Base-by-base conservation (phyloP, 2,113 vertebrate species). In the Murina feae region DNA sequence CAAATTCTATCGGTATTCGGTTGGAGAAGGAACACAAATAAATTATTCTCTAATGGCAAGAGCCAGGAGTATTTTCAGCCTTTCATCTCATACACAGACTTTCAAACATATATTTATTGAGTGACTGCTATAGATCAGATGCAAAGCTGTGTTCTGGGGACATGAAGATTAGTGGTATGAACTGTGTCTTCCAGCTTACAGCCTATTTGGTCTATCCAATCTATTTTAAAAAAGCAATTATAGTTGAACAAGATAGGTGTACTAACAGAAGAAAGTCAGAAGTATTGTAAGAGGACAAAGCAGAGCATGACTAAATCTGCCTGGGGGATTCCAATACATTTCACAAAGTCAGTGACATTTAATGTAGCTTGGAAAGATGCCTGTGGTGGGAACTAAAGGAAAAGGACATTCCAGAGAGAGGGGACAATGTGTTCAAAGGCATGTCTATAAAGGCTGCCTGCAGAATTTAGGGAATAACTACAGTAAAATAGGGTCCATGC, bases 1-100 rank as follows among this genome's bases (percentile, higher is more conserved):
- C 23, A 83, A 88, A 93, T 94, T 89, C 49, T 84, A 32, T 75
- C 49, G 89, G 51, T 35, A 63, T 83, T 75, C 49, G 58, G 1
- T 71, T 91, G 37, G 68, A 91, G 44, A 96, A 92, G 71, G 9
- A 63, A 93, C 55, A 96, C 13, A 95, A 86, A 94, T 72, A 74
- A 92, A 87, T 94, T 88, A 71, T 95, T 91, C 88, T 66, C 69
- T 66, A 80, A 44, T 79, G 65, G 20, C 58, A 95, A 91, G 25
- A 93, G 68, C 23, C 10, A 93, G 80, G 30, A 66, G 11, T 25
- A 92, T 55, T 76, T 93, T 89, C 55, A 85, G 39, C 14, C 53
- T 85, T 86, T 69, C 18, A 53, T 44, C 42, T 87, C 65, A 72
- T 16, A 80, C 6, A 49, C 11, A 92, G 55, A 86, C 55, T 84